Evolutionary conservation across 2,888 invertebrate genomes (phyloP).

Genomic region (Drosophila ezoana): DNA sequence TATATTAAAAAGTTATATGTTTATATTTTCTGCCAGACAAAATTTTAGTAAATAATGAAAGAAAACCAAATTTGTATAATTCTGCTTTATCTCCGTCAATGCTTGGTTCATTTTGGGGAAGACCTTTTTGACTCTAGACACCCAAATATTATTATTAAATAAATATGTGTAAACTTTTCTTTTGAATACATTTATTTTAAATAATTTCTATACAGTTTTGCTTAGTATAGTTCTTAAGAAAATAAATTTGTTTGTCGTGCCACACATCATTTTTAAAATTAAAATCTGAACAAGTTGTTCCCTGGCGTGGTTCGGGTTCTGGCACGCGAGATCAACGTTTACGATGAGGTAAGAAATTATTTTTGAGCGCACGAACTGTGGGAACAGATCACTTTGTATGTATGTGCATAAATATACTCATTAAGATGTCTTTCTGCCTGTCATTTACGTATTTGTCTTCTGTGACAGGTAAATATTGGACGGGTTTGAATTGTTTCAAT

Average conservation of each 20-base stretch:
- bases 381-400: background rate
- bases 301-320: slow-evolving; percentile 37
- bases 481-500: slow-evolving; percentile 2
- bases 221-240: slow-evolving; percentile 28
- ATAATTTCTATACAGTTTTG: slow-evolving; percentile 12
- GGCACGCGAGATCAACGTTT: slow-evolving; percentile 56
- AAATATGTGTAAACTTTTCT: background rate
- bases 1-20: too few species aligned
- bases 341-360: slow-evolving; percentile 60
- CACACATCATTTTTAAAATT: slow-evolving; percentile 51
- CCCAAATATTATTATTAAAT: background rate
- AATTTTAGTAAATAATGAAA: too few species aligned
- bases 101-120: slow-evolving; percentile 28
- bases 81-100: too few species aligned
- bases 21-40: too few species aligned
- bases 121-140: slow-evolving; percentile 19
- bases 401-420: slow-evolving; percentile 11
- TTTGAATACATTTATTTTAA: background rate
- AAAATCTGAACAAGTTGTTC: slow-evolving; percentile 43
- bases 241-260: slow-evolving; percentile 15
- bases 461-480: slow-evolving; percentile 31
- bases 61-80: too few species aligned
- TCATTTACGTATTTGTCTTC: slow-evolving; percentile 20
- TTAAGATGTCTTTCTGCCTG: slow-evolving; percentile 15
- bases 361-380: slow-evolving; percentile 26